These are phyloP conservation scores for Xyrichtys novacula DNA, from an alignment of 2,797 vertebrate species.

Conservation along the genomic window DNA sequence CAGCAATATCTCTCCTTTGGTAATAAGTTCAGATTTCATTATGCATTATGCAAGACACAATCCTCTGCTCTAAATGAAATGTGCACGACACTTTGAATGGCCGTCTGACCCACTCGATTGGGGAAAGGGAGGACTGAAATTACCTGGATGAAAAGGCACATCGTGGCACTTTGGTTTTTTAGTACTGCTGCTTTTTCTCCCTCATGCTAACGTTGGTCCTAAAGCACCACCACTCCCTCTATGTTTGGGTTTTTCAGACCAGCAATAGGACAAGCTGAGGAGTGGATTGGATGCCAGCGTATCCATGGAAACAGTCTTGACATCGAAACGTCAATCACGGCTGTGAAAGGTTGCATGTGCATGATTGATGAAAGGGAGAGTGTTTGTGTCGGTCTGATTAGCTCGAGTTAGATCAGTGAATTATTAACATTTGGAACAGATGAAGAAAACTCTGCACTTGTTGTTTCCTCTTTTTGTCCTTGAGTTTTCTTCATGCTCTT, in stretches of 20 bases:
- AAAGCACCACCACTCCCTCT: slow-evolving; percentile 17
- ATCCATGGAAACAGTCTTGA: slow-evolving; percentile 77
- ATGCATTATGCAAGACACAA: slow-evolving; percentile 80
- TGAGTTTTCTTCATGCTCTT: background rate
- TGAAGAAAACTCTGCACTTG: too few species aligned
- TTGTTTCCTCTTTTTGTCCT: background rate
- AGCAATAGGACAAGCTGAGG: slow-evolving; percentile 34
- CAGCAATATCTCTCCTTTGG: slow-evolving; percentile 62
- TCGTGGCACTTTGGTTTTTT: slow-evolving; percentile 26
- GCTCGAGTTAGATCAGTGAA: slow-evolving; percentile 5
- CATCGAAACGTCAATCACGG: slow-evolving; percentile 56
- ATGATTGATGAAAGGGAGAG: slow-evolving; percentile 61
- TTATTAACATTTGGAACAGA: slow-evolving; percentile 2
- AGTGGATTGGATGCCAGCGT: slow-evolving; percentile 61
- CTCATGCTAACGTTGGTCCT: slow-evolving; percentile 14
- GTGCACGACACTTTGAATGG: slow-evolving; percentile 57
- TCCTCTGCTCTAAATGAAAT: slow-evolving; percentile 74
- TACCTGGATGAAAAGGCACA: slow-evolving; percentile 54
- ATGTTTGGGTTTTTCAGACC: slow-evolving; percentile 60
- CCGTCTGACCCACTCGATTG: slow-evolving; percentile 58
- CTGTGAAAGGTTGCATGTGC: slow-evolving; percentile 73
- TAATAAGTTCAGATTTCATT: slow-evolving; percentile 75
- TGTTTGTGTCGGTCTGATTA: slow-evolving; percentile 10
- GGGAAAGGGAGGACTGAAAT: slow-evolving; percentile 54
- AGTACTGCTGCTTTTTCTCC: slow-evolving; percentile 3